These are phyloP conservation scores for Aphidius gifuensis DNA, from an alignment of 1,140 invertebrate species.

Conservation along the genomic window DNA sequence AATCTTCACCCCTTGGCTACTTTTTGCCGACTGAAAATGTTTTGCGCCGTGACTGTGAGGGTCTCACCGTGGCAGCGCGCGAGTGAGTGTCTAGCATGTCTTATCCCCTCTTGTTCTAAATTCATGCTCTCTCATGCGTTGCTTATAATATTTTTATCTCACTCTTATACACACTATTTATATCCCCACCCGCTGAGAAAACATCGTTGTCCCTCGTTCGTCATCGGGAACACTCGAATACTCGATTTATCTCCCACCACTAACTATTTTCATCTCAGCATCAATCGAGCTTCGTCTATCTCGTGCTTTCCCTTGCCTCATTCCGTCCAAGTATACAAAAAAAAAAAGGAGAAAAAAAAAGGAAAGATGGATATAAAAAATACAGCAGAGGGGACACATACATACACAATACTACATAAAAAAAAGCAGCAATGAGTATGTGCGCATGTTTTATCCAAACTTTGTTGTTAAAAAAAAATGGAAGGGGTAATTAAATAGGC, in stretches of 20 bases:
- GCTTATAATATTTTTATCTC: not conserved
- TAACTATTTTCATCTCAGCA: too few relatives aligned
- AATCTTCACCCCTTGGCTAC: slow-evolving; percentile 56
- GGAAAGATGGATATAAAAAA: too few relatives aligned
- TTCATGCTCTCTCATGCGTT: slow-evolving; percentile 2
- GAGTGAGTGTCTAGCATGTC: slow-evolving; percentile 6
- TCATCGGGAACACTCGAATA: too few relatives aligned
- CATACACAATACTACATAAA: too few relatives aligned
- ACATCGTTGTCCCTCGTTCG: too few relatives aligned
- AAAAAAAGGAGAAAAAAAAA: too few relatives aligned
- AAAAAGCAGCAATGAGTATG: slow-evolving; percentile 18
- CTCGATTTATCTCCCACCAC: too few relatives aligned
- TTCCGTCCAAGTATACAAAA: too few relatives aligned
- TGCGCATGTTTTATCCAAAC: slow-evolving; percentile 22
- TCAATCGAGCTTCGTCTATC: too few relatives aligned
- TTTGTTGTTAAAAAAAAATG: not conserved
- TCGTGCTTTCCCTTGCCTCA: too few relatives aligned
- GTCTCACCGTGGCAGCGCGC: slow-evolving; percentile 3
- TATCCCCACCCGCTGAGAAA: not conserved
- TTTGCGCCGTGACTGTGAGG: slow-evolving; percentile 45
- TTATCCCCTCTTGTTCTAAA: slow-evolving; percentile 21
- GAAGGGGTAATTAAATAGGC: slow-evolving; percentile 52
- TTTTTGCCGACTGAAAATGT: slow-evolving; percentile 57
- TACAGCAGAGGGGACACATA: too few relatives aligned
- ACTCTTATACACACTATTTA: slow-evolving; percentile 18